These are phyloP conservation scores for Pteruthius melanotis DNA, from an alignment of 2,113 vertebrate genomes.

Conservation along the genomic window DNA sequence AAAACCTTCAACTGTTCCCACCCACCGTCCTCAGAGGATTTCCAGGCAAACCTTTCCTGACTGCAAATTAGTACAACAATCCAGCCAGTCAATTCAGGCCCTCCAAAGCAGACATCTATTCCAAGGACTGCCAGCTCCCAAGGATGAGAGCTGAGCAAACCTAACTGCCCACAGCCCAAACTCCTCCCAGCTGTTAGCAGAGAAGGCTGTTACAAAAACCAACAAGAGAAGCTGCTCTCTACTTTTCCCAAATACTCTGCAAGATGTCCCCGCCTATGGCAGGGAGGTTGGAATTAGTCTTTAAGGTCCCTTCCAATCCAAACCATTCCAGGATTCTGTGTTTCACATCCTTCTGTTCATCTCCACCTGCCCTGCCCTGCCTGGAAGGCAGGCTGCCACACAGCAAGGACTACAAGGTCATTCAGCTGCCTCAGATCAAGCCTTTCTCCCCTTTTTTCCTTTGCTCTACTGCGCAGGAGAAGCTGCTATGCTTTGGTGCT, in stretches of 20 bases:
- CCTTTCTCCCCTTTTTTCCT: too few species aligned
- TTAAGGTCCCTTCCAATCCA: not conserved
- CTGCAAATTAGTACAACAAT: slow-evolving; percentile 12
- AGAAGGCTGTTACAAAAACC: not conserved
- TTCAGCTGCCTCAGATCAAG: not conserved
- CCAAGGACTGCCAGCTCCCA: not conserved
- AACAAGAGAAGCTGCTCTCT: not conserved
- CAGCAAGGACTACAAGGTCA: not conserved
- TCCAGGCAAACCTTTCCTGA: not conserved
- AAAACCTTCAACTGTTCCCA: not conserved
- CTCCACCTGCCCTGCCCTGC: not conserved
- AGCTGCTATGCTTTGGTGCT: not conserved
- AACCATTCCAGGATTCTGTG: not conserved
- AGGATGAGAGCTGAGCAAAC: not conserved
- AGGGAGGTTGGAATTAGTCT: not conserved
- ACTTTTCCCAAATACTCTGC: not conserved
- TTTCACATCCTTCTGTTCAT: not conserved
- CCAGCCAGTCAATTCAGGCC: not conserved
- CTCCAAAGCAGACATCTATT: not conserved
- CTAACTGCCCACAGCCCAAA: not conserved
- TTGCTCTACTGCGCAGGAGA: not conserved
- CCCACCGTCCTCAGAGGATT: not conserved
- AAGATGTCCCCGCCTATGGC: not conserved
- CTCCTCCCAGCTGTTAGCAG: not conserved
- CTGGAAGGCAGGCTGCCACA: not conserved